Evolutionary conservation across 2,888 invertebrate genomes (phyloP).

Genomic region (Onchidella celtica): DNA sequence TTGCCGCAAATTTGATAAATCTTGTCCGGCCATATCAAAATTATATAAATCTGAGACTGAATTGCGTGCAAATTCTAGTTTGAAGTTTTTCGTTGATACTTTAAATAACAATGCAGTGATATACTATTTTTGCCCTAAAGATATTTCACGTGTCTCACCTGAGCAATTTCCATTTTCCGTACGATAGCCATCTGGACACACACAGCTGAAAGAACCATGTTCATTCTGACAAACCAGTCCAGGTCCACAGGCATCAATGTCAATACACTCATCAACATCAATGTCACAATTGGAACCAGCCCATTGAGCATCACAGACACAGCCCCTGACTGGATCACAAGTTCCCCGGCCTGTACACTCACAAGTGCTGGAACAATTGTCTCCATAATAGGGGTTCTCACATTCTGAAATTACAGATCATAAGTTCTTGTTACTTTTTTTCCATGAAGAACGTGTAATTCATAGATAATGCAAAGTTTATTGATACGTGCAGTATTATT

Average conservation of each 20-base stretch:
- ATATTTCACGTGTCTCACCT: constrained; percentile 22
- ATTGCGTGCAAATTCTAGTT: no score
- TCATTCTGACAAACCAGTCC: constrained; percentile 45
- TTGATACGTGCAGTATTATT: no score
- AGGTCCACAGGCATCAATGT: constrained; percentile 26
- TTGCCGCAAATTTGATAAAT: no score
- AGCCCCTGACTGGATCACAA: constrained; percentile 51
- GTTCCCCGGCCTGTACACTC: constrained; percentile 38
- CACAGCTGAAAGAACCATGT: constrained; percentile 47
- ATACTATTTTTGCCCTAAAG: no score
- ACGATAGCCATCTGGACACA: constrained; percentile 40
- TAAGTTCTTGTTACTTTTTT: no score
- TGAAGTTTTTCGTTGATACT: no score
- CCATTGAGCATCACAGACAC: constrained; percentile 55
- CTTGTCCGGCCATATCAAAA: no score
- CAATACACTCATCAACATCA: constrained; percentile 57
- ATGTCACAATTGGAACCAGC: constrained; percentile 48
- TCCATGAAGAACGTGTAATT: no score
- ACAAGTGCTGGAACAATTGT: constrained; percentile 49
- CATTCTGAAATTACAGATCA: constrained; percentile 49
- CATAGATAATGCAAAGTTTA: no score
- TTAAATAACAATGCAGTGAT: no score
- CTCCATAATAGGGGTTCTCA: constrained; percentile 49
- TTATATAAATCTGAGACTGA: no score
- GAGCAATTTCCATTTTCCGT: constrained; percentile 35